A percentile compares a stretch with the other conserved stretches of the same genome.
These are phyloP conservation scores for Mugil cephalus DNA, from an alignment of 2,113 vertebrate species.

Conservation along the genomic window DNA sequence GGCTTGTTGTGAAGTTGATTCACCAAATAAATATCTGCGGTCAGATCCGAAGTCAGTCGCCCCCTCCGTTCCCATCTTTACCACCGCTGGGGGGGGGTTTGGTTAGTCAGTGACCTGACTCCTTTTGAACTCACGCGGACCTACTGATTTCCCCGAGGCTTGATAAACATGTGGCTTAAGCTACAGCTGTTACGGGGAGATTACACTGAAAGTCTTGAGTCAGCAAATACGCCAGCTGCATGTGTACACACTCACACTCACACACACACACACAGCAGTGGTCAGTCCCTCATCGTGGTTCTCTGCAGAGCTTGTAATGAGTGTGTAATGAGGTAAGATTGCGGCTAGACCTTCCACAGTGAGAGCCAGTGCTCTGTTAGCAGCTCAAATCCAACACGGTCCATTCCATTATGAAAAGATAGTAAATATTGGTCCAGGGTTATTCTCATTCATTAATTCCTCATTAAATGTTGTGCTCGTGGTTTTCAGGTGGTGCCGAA, in stretches of 20 bases:
- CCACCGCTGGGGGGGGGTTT: conserved; percentile 24
- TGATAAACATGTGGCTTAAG: conserved; percentile 71
- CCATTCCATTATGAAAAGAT: too few relatives aligned
- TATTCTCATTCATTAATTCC: too few relatives aligned
- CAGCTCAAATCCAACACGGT: neutral
- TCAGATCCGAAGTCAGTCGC: conserved; percentile 37
- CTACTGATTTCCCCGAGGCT: conserved; percentile 16
- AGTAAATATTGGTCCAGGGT: neutral
- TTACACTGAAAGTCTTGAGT: conserved; percentile 63
- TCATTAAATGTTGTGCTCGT: too few relatives aligned
- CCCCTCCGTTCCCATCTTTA: conserved; percentile 72
- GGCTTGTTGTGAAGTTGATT: conserved; percentile 53
- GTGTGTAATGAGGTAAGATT: conserved; percentile 45
- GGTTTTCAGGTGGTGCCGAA: neutral
- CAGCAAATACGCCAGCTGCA: conserved; percentile 48
- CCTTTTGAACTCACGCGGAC: conserved; percentile 59
- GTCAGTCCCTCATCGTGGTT: conserved; percentile 41
- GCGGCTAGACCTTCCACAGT: conserved; percentile 1
- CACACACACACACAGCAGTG: conserved; percentile 18
- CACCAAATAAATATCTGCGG: conserved; percentile 53
- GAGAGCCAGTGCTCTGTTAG: neutral
- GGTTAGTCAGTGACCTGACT: conserved; percentile 62
- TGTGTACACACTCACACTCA: conserved; percentile 13
- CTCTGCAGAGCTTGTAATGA: conserved; percentile 34
- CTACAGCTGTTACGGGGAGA: conserved; percentile 61